Evolutionary conservation across 2,888 invertebrate genomes (phyloP).

Genomic region (Agrotis clavis): DNA sequence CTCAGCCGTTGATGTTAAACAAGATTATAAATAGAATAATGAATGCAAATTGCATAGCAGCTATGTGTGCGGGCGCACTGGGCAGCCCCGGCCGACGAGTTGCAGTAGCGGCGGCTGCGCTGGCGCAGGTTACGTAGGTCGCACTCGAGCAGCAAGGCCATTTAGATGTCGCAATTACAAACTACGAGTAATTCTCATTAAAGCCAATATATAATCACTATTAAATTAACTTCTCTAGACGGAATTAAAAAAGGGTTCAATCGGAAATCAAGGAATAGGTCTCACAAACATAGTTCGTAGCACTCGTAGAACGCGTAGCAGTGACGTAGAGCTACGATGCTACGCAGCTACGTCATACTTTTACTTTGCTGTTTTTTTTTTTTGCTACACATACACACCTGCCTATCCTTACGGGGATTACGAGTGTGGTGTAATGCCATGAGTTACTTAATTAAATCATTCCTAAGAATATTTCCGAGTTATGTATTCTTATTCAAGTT

Average conservation of each 20-base stretch:
- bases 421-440: too few relatives aligned
- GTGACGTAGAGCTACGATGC: background rate
- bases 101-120: background rate
- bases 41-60: background rate
- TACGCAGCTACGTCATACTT: constrained; percentile 4
- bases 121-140: background rate
- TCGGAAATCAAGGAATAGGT: too few relatives aligned
- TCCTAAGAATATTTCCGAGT: background rate
- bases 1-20: background rate
- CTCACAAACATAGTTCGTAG: constrained; percentile 22
- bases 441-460: background rate
- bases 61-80: background rate
- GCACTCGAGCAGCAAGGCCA: constrained; percentile 1
- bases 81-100: too few relatives aligned
- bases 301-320: constrained; percentile 41
- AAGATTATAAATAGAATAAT: constrained; percentile 23
- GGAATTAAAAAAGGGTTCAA: too few relatives aligned
- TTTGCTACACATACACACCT: background rate
- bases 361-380: background rate
- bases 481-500: constrained; percentile 14
- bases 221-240: too few relatives aligned
- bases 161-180: background rate
- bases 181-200: background rate
- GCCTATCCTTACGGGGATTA: background rate
- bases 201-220: too few relatives aligned